A percentile compares a stretch with the other conserved stretches of the same genome.
Conservation (phyloP, 2,888 invertebrate genomes). For the Hermaeophaga mercurialis region DNA sequence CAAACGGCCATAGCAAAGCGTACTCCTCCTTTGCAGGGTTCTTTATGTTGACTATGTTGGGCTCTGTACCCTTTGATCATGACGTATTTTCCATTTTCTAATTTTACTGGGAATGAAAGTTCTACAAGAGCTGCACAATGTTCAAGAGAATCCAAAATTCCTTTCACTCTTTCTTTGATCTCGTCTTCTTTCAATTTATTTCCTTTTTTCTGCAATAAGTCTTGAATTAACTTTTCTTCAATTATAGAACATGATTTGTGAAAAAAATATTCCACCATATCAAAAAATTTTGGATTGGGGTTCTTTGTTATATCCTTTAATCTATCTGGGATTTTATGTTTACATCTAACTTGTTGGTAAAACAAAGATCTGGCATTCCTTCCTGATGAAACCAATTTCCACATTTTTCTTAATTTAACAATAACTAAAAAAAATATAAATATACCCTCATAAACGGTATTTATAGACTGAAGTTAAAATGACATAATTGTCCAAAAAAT, state of each 20-base stretch:
- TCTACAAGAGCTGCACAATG: constrained; percentile 91
- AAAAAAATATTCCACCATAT: constrained; percentile 99
- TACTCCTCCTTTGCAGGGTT: constrained; percentile 88
- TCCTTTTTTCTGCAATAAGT: constrained; percentile 68
- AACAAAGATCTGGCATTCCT: neutral
- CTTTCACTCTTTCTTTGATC: constrained; percentile 89
- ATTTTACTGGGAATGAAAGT: constrained; percentile 90
- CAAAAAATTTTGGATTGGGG: constrained; percentile 76
- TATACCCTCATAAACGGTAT: too few species aligned
- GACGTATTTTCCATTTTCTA: constrained; percentile 96
- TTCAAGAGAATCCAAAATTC: constrained; percentile 94
- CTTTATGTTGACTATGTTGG: constrained; percentile 94
- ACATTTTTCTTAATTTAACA: too few species aligned
- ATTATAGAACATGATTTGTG: constrained; percentile 90
- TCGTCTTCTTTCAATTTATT: constrained; percentile 75
- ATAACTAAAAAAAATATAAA: too few species aligned
- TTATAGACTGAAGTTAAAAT: too few species aligned
- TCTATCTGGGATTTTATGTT: constrained; percentile 77
- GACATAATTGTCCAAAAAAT: too few species aligned
- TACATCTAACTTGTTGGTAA: constrained; percentile 36
- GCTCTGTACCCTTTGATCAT: constrained; percentile 97
- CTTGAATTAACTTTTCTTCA: constrained; percentile 88
- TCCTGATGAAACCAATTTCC: neutral
- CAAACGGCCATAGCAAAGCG: constrained; percentile 90
- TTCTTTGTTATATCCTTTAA: constrained; percentile 79